Conservation (phyloP, 2,797 vertebrate species). For the Chloroceryle amazona region DNA sequence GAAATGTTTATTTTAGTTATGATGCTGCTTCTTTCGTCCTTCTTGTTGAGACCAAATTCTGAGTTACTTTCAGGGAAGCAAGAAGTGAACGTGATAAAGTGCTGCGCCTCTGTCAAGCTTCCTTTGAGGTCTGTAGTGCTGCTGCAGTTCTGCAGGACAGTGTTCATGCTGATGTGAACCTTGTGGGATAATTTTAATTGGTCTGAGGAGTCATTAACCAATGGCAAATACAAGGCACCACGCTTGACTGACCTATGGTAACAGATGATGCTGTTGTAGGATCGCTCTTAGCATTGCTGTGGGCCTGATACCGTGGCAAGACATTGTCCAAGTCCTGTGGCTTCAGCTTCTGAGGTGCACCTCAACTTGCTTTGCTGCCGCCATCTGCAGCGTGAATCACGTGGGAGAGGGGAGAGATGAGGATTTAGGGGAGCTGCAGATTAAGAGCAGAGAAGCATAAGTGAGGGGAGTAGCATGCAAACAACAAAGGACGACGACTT, state of each 20-base stretch:
- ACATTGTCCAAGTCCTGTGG: background rate
- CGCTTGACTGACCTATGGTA: background rate
- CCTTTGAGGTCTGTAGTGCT: background rate
- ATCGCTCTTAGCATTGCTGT: background rate
- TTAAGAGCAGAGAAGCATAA: background rate
- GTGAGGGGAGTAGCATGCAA: background rate
- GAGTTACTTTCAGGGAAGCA: background rate
- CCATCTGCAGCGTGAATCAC: background rate
- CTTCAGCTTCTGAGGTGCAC: background rate
- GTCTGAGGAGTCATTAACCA: background rate
- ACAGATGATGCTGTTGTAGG: background rate
- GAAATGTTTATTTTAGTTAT: background rate
- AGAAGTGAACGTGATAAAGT: background rate
- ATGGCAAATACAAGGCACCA: background rate
- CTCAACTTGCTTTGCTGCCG: background rate
- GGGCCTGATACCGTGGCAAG: background rate
- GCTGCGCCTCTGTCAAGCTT: background rate
- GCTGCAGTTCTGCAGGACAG: background rate
- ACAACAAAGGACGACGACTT: background rate
- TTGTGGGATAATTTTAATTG: background rate
- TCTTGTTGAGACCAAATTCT: background rate
- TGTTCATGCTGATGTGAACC: background rate
- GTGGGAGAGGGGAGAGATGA: rapidly evolving
- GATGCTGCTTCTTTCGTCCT: background rate
- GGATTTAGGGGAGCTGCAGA: background rate